Conservation (phyloP, 2,888 invertebrate species). For the Pterostichus niger region DNA sequence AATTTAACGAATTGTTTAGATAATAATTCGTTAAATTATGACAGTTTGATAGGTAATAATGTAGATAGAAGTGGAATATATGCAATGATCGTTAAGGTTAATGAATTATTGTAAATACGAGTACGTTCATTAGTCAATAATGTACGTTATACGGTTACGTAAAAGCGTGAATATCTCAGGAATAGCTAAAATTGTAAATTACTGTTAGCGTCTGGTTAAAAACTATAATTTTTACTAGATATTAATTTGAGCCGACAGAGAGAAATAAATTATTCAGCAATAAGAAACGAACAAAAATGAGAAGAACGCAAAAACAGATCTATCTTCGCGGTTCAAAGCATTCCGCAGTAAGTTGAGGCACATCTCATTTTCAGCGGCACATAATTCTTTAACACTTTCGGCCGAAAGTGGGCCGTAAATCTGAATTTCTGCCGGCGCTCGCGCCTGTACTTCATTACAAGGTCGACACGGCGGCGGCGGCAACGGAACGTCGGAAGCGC, state of each 20-base stretch:
- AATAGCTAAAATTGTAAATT: conserved; percentile 74
- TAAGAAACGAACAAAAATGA: conserved; percentile 38
- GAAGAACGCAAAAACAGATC: conserved; percentile 37
- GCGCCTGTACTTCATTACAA: conserved; percentile 74
- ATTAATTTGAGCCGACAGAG: conserved; percentile 16
- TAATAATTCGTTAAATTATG: too few relatives aligned
- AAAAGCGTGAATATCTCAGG: too few relatives aligned
- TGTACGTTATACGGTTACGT: too few relatives aligned
- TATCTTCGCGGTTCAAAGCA: conserved; percentile 36
- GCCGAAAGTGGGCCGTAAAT: conserved; percentile 76
- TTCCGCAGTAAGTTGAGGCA: conserved; percentile 73
- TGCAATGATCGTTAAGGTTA: too few relatives aligned
- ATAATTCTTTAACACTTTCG: conserved; percentile 80
- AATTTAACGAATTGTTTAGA: too few relatives aligned
- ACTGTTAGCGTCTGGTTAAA: too few relatives aligned
- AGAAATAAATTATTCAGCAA: conserved; percentile 11
- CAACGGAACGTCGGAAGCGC: conserved; percentile 26
- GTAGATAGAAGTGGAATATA: too few relatives aligned
- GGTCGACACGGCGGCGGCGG: conserved; percentile 62
- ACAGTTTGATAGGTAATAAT: too few relatives aligned
- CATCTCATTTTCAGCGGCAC: conserved; percentile 79
- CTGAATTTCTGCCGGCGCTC: conserved; percentile 73
- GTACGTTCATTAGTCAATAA: too few relatives aligned
- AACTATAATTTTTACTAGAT: conserved; percentile 27
- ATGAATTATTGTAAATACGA: too few relatives aligned